phyloP scores from a whole-genome alignment of 2,113 vertebrate genomes.

The Apus apus region DNA sequence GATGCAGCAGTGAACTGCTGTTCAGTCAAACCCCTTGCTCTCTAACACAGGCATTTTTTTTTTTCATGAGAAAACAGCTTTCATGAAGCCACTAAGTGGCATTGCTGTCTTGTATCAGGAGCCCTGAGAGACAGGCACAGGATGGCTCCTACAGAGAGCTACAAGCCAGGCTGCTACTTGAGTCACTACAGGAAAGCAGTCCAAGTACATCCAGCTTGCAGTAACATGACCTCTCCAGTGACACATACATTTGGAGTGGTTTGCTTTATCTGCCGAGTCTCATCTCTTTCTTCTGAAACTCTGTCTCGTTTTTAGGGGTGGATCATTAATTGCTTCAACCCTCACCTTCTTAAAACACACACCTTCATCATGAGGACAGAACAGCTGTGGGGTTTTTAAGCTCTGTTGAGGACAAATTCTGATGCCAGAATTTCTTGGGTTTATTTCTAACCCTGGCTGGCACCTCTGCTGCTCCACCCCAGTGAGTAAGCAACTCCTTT shows the following conservation, averaged over 20 bases:
- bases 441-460: background rate
- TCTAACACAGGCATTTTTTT: background rate
- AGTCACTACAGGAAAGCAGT: background rate
- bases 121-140: background rate
- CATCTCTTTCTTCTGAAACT: background rate
- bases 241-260: background rate
- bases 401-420: background rate
- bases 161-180: background rate
- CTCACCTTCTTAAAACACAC: background rate
- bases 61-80: background rate
- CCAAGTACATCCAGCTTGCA: background rate
- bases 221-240: background rate
- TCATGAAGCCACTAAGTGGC: constrained; percentile 24
- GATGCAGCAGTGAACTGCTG: background rate
- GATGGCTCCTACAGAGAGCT: background rate
- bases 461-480: accelerated
- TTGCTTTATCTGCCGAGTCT: background rate
- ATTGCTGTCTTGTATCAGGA: background rate
- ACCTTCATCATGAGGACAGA: background rate
- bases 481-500: background rate
- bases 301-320: background rate
- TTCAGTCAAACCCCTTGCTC: background rate
- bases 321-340: background rate
- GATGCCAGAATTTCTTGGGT: background rate
- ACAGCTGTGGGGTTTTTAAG: background rate